These are phyloP conservation scores for Meandrina meandrites DNA, from an alignment of 92 coral and sea anemone species.

Conservation along the genomic window DNA sequence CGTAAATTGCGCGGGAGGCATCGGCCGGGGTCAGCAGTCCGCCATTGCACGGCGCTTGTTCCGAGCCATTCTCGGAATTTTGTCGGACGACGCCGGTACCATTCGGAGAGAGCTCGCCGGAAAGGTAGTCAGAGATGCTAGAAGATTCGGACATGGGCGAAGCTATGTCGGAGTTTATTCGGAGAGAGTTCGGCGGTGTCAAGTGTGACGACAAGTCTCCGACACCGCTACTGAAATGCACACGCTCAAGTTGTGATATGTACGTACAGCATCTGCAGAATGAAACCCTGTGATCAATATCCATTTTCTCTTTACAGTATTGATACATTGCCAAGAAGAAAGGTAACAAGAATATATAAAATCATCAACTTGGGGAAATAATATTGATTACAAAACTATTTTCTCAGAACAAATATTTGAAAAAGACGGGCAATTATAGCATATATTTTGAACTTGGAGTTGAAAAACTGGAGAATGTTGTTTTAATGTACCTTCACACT, in stretches of 20 bases:
- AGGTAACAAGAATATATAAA: neutral
- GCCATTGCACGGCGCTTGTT: constrained; percentile 61
- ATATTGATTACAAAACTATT: neutral
- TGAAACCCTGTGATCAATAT: neutral
- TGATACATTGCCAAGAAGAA: neutral
- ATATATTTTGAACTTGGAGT: too few relatives aligned
- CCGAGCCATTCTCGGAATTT: constrained; percentile 65
- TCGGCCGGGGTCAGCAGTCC: constrained; percentile 85
- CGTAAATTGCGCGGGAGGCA: constrained; percentile 96
- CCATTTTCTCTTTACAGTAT: neutral
- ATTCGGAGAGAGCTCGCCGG: constrained; percentile 88
- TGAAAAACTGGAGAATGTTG: too few relatives aligned
- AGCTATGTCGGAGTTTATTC: constrained; percentile 66
- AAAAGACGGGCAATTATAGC: too few relatives aligned
- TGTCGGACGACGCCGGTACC: constrained; percentile 71
- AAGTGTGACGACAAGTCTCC: constrained; percentile 62
- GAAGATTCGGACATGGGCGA: constrained; percentile 97
- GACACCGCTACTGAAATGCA: constrained; percentile 70
- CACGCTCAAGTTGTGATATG: constrained; percentile 85
- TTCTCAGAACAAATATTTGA: neutral
- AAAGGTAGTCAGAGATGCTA: constrained; percentile 84
- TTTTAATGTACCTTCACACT: too few relatives aligned
- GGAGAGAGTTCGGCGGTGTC: constrained; percentile 52
- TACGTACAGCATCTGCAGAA: constrained; percentile 84
- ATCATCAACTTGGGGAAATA: neutral